These are phyloP conservation scores for Luidia sarsii DNA, from an alignment of 53 echinoderm and acorn worm genomes.

Conservation along the genomic window DNA sequence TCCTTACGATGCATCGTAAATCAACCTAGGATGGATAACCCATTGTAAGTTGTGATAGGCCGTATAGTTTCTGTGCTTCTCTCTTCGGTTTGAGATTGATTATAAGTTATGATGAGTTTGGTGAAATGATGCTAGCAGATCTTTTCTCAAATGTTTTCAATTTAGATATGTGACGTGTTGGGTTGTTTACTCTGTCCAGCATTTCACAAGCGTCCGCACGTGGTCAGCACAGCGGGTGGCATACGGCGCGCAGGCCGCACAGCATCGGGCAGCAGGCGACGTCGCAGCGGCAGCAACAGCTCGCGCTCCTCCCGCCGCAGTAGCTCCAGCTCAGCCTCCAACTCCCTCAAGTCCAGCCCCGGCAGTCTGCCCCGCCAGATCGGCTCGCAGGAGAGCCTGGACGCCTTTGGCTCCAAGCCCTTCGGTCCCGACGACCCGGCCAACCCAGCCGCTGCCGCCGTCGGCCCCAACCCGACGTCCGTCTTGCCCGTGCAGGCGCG, in stretches of 20 bases:
- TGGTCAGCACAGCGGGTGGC: slow-evolving; percentile 89
- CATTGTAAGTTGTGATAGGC: too few relatives aligned
- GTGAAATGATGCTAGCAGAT: too few relatives aligned
- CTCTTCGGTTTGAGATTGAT: too few relatives aligned
- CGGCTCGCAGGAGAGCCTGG: slow-evolving; percentile 89
- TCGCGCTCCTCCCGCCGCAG: slow-evolving; percentile 89
- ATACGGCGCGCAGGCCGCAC: slow-evolving; percentile 83
- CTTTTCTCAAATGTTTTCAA: not conserved
- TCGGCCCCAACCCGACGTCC: not conserved
- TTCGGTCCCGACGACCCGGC: slow-evolving; percentile 66
- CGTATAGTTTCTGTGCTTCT: too few relatives aligned
- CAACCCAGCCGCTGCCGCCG: slow-evolving; percentile 4
- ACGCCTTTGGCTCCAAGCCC: slow-evolving; percentile 82
- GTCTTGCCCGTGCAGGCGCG: not conserved
- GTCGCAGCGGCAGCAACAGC: slow-evolving; percentile 98
- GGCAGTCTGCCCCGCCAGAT: slow-evolving; percentile 79
- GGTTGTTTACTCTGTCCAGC: too few relatives aligned
- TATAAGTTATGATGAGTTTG: too few relatives aligned
- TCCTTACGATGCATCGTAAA: too few relatives aligned
- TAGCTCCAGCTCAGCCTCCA: slow-evolving; percentile 91
- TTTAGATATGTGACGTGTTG: too few relatives aligned
- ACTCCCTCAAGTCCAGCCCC: slow-evolving; percentile 95
- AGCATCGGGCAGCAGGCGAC: slow-evolving; percentile 74
- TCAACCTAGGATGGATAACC: too few relatives aligned
- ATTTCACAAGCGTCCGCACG: slow-evolving; percentile 87